Evolutionary conservation across 2,797 vertebrate genomes (phyloP), one percentile per base, ranked within the genome.

Genomic region (Sebastolobus alascanus): DNA sequence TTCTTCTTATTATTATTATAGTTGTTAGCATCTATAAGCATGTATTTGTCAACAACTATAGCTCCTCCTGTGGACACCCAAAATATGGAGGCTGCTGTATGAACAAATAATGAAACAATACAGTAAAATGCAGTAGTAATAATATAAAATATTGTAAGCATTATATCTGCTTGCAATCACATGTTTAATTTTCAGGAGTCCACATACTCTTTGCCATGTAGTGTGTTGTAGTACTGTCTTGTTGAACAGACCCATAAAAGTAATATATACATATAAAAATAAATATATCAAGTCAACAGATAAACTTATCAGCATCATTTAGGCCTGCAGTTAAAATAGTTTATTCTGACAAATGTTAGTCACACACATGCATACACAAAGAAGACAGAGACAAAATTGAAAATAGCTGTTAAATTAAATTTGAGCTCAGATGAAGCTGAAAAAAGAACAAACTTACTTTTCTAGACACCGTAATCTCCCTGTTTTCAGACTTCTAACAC

Each of bases 381-480:
- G 1, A 52, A 22, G 52, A 50, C 31, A 68, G 27, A 63, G 46
- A 37, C 59, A 22, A 63, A 66, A 75, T 16, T 9, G 9, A 33
- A 60, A 43, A 27, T 63, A 16, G 9, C 16, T 33, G 14, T 13
- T 38, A 43, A 73, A 50, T 37, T 33, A 46, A 71, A 68, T 20
- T 59, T 66, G 12, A 64, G 63, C 38, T 40, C n/a, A 64, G 33
- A 75, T 77, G 35, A 73, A 52, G 18, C 18, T 46, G 25, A 33
- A 66, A 72, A 61, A 68, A 68, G 16, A 70, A 58, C 46, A 52
- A 13, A 52, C 38, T 13, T 12, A 75, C 56, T 10, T 61, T 67
- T 73, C 60, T 8, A 35, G 27, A 73, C 20, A 64, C 22, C 4
- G 2, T 31, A 14, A 59, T 71, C 64, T 68, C 14, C 46, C n/a